Base-by-base conservation (phyloP, 2,888 invertebrate species). In the Agonopterix alstromeriana region DNA sequence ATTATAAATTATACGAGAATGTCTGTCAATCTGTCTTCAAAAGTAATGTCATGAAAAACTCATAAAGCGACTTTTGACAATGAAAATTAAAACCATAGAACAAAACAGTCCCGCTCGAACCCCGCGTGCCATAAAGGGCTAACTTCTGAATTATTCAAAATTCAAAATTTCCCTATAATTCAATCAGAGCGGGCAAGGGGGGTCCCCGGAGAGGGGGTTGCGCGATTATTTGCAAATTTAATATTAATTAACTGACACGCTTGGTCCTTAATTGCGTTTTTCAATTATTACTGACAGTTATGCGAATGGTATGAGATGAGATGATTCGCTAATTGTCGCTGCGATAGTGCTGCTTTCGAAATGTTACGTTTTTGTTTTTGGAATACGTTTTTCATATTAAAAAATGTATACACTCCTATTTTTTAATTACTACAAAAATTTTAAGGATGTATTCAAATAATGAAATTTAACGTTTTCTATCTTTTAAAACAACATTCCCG, bases 191-290 rank as follows among this genome's bases (percentile, higher is more conserved):
- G 63, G 65, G 55, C 63, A 70, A 71, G 67, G 60, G 27, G 8
- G 7, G 17, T 73, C 78, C 80, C 77, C 57, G 60, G 76, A 70
- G 82, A 70, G 68, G 66, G 64, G 70, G 67, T 53, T 64, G 66
- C 67, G 67, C 73, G 83, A 88, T 88, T 88, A 89, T 89, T 89
- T 83, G 84, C 84, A 82, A 89, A 89, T 89, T 89, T 88, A 87
- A 87, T 88, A 88, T 87, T 89, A 88, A 89, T 89, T 89, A 89
- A 84, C 82, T 73, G 77, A 77, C 82, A 77, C 78, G 77, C 77
- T 76, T 77, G 72, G 65, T 65, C 67, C 59, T 65, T 74, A 87
- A 87, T 87, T 86, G 80, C 82, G 85, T 87, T 88, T 87, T 87
- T 87, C 87, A 87, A 88, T 87, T 87, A 86, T 73, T 78, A 74